Evolutionary conservation across 2,113 vertebrate genomes (phyloP).

Genomic region (Leucosticte australis): DNA sequence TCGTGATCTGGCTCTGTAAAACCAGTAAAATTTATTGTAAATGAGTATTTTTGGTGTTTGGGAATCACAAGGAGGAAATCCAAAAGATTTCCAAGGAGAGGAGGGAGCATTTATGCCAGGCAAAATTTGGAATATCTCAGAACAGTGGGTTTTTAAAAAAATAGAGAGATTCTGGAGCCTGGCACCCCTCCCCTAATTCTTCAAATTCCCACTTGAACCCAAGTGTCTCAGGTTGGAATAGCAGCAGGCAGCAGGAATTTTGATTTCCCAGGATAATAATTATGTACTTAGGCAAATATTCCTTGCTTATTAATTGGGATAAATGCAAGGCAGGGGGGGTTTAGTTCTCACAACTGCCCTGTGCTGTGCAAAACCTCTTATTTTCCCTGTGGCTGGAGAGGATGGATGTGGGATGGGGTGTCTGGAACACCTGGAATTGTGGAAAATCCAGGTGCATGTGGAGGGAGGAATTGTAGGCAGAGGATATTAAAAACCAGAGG

Average conservation of each 20-base stretch:
- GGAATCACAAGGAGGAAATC: background rate
- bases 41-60: background rate
- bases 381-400: background rate
- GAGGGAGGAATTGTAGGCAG: background rate
- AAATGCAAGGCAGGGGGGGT: background rate
- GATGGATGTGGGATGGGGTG: background rate
- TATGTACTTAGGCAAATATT: background rate
- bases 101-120: background rate
- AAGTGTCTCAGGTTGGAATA: background rate
- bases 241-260: background rate
- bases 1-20: accelerated
- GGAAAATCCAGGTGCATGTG: background rate
- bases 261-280: background rate
- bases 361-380: background rate
- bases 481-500: background rate
- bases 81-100: background rate
- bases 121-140: background rate
- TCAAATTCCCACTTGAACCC: background rate
- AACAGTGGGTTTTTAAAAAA: accelerated
- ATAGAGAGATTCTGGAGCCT: background rate
- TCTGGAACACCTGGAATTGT: background rate
- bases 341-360: background rate
- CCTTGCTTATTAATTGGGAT: background rate
- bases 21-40: accelerated
- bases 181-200: background rate